Evolutionary conservation across 2,113 vertebrate genomes (phyloP), one percentile per base, ranked within the genome.

Genomic region (Suncus etruscus): DNA sequence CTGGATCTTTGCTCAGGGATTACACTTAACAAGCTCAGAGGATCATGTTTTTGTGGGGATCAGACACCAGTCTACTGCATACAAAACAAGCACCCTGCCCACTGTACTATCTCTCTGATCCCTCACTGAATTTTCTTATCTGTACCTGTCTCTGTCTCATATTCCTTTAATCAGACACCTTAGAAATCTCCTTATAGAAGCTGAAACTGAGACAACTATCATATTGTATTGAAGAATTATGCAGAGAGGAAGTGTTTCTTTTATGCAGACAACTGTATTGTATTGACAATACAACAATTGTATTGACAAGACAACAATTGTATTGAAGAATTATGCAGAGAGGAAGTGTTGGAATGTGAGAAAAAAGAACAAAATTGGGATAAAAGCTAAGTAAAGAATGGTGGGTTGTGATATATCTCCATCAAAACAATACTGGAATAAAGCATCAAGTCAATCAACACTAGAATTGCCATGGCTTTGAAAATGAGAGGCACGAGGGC

Each of bases 391-490:
- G 51, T 70, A 24, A 15, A 65, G 11, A 2, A 39, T 22, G 54
- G 45, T 25, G 4, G 27, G 27, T 11, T 66, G 65, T 66, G 25
- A 27, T 66, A 66, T 66, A 29, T 27, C 3, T 29, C 45, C 70
- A 75, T 91, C 48, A 89, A 76, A 88, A 82, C 25, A 68, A 54
- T 80, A 91, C 63, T 79, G 78, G 54, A 27, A 39, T 65, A 94
- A 94, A 95, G 16, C 20, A 69, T 45, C 27, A 84, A 92, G 51
- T 25, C 48, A 51, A 83, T 65, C 72, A 87, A 83, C 39, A 74
- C 20, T 91, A 93, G 90, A 51, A 88, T 72, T 91, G 73, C 27
- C 63, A 79, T 25, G 93, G 88, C 50, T 91, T 47, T 89, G 74
- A 86, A 86, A 95, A 77, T 83, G 61, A 76, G 75, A 58, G 61